Evolutionary conservation across 2,113 vertebrate genomes (phyloP), one percentile per base, ranked within the genome.

Genomic region (Turdus rufiventris): DNA sequence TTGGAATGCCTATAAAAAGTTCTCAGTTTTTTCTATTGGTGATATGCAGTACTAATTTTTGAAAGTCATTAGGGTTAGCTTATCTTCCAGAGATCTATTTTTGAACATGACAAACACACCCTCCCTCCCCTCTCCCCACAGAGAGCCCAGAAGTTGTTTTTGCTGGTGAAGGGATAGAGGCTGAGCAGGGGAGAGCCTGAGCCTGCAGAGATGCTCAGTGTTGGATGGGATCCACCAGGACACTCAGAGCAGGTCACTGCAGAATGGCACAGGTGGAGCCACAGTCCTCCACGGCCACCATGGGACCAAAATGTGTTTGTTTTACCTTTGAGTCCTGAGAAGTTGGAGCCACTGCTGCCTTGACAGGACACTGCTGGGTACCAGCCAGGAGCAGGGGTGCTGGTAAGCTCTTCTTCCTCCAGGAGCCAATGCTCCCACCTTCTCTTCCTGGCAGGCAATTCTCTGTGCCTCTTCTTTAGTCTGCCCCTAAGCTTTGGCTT

Each of bases 51-150:
- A 75, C 11, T 83, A 66, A 80, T 88, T 80, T 85, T 92, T 76
- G 42, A 79, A 95, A 90, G 63, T 83, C 43, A 33, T 90, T 73
- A 78, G 58, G 66, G 29, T 91, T 89, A 70, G 61, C 43, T 87
- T 92, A 81, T 81, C 38, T 29, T 89, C 54, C 53, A 45, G 42
- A 65, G 36, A 85, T 42, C 18, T 88, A 21, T 66, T 85, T 91
- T 50, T 80, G 34, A 50, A 58, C 54, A 54, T 18, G 19, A 42
- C 34, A 54, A 88, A 28, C 16, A 54, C 31, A 45, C 10, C 15
- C 1, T 76, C 45, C 21, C 26, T 74, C 34, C 24, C 25, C 8
- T 65, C 12, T 63, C 9, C n/a, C 36, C 48, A 14, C 0, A 0
- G 14, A 56, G 12, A 81, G 17, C 47, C 17, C 48, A 84, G 45